Conservation (phyloP, 2,888 invertebrate genomes). For the Lasioglossum calceatum region DNA sequence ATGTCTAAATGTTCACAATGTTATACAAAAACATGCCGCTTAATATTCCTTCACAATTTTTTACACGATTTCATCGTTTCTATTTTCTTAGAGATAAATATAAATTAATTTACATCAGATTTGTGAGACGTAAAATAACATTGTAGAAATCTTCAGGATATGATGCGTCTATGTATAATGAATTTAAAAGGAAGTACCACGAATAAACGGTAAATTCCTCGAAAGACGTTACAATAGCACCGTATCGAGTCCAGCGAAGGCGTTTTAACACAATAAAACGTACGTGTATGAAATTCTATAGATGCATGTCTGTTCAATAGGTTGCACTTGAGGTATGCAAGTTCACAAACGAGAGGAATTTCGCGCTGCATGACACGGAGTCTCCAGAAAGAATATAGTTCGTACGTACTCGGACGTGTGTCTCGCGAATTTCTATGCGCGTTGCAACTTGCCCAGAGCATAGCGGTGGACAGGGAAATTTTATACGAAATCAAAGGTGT, state of each 20-base stretch:
- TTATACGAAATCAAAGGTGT: slow-evolving; percentile 51
- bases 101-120: background rate
- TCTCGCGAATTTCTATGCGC: slow-evolving; percentile 9
- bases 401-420: slow-evolving; percentile 12
- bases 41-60: too few relatives aligned
- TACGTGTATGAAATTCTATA: background rate
- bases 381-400: slow-evolving; percentile 31
- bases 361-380: background rate
- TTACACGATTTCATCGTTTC: background rate
- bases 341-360: slow-evolving; percentile 4
- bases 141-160: background rate
- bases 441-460: background rate
- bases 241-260: background rate
- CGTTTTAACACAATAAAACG: background rate
- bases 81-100: background rate
- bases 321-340: background rate
- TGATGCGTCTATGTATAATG: background rate
- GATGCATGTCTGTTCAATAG: slow-evolving; percentile 4
- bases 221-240: background rate
- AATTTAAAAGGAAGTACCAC: background rate
- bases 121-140: background rate
- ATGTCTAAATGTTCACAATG: too few relatives aligned
- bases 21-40: too few relatives aligned
- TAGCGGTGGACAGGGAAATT: slow-evolving; percentile 31
- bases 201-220: background rate